These are phyloP conservation scores for Pyrochroa serraticornis DNA, from an alignment of 2,888 invertebrate species.

Conservation along the genomic window DNA sequence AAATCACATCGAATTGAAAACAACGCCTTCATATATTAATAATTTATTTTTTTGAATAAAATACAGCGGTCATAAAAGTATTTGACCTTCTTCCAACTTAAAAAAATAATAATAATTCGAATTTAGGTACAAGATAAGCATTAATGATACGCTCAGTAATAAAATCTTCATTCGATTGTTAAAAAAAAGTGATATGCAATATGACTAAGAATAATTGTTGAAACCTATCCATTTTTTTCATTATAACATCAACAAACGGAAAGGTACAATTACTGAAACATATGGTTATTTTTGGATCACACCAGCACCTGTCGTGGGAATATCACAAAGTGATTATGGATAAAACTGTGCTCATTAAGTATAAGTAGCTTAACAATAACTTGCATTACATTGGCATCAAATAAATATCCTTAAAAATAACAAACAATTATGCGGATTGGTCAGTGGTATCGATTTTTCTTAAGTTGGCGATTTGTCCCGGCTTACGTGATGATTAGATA, in stretches of 20 bases:
- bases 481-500: too few species aligned
- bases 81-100: constrained; percentile 8
- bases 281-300: neutral
- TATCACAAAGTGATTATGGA: neutral
- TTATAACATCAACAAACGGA: neutral
- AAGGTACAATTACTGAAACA: neutral
- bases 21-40: constrained; percentile 12
- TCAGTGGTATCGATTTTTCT: too few species aligned
- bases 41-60: constrained; percentile 13
- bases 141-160: neutral
- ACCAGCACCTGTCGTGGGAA: constrained; percentile 3
- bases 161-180: constrained; percentile 17
- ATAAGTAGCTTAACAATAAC: constrained; percentile 9
- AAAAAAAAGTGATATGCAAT: constrained; percentile 21
- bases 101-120: constrained; percentile 2
- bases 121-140: constrained; percentile 6
- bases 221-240: constrained; percentile 3
- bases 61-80: constrained; percentile 7
- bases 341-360: constrained; percentile 17
- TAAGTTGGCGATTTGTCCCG: too few species aligned
- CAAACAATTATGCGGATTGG: neutral
- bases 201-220: constrained; percentile 11
- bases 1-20: constrained; percentile 5
- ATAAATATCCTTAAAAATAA: constrained; percentile 23
- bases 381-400: constrained; percentile 22